Base-by-base conservation (phyloP, 2,797 vertebrate species). In the Pachyuromys duprasi region DNA sequence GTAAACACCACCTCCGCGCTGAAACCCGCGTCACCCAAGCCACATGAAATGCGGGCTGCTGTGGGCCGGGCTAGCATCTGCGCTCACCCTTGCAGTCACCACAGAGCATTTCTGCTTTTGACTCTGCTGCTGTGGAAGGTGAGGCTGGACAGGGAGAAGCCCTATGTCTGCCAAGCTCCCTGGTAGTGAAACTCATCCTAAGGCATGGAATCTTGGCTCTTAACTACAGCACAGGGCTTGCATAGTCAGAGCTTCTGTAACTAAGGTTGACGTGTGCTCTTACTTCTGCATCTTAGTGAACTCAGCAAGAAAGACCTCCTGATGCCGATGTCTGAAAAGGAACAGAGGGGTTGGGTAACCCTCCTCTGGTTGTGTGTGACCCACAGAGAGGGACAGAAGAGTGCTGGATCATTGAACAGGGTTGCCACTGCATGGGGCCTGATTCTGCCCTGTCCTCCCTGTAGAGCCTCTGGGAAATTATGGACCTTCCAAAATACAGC, bases 41-140 rank as follows among this genome's bases (percentile, higher is more conserved):
- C 65, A 75, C 86, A 81, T 31, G 65, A 89, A 79, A 80, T 31
- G 12, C 33, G 93, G 75, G 55, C 57, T 42, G 76, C 15, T 17
- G 7, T 74, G 78, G 79, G 39, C 31, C 90, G 80, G 9, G 75
- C 62, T 70, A 53, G 42, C 39, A 28, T 49, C 74, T 89, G 49
- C 70, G 70, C 57, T 42, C 65, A 55, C 55, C 45, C 63, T 88
- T 60, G 91, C 13, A 42, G 33, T 87, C 82, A 67, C 65, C 69
- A 26, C 26, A 42, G 92, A 45, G 79, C 82, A 87, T 62, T 65
- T 88, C 74, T 89, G 88, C 33, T 90, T 90, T 42, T 69, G 93
- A 75, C 18, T 92, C 57, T 74, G 22, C 57, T 89, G 83, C 62
- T 69, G 9, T 96, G 83, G 57, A 55, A 49, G 86, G 53, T 8